Conservation (phyloP, 2,797 vertebrate species). For the Aulostomus chinensis region DNA sequence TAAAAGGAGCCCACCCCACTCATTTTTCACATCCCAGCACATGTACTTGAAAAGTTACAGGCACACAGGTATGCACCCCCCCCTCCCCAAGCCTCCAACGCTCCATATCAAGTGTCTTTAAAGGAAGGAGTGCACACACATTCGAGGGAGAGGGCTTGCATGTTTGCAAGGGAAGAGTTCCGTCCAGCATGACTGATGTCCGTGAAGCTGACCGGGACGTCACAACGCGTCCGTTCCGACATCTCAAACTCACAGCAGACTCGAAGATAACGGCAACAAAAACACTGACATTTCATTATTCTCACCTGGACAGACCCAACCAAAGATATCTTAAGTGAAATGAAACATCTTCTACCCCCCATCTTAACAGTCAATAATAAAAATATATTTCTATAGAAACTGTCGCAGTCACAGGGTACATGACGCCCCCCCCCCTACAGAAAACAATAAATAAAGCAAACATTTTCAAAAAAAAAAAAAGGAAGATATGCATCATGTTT, state of each 20-base stretch:
- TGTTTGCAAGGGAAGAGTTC: slow-evolving; percentile 55
- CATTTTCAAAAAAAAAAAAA: slow-evolving; percentile 65
- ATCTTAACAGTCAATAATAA: slow-evolving; percentile 75
- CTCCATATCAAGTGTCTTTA: slow-evolving; percentile 68
- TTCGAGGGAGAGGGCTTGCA: slow-evolving; percentile 71
- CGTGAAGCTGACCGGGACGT: slow-evolving; percentile 51
- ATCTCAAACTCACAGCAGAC: slow-evolving; percentile 47
- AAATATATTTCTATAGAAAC: slow-evolving; percentile 83
- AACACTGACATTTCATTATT: slow-evolving; percentile 69
- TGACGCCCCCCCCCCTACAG: slow-evolving; percentile 24
- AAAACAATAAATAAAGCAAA: slow-evolving; percentile 80
- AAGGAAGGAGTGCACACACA: slow-evolving; percentile 77
- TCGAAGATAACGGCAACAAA: slow-evolving; percentile 58
- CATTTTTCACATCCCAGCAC: slow-evolving; percentile 53
- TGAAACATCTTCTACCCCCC: slow-evolving; percentile 52
- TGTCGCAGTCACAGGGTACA: slow-evolving; percentile 73
- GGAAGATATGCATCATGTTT: slow-evolving; percentile 77
- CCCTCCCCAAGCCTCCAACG: slow-evolving; percentile 69
- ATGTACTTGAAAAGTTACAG: slow-evolving; percentile 70
- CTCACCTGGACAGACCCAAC: slow-evolving; percentile 55
- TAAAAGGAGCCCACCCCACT: slow-evolving; percentile 59
- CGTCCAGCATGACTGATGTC: slow-evolving; percentile 54
- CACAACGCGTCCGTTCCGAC: slow-evolving; percentile 57
- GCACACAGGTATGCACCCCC: slow-evolving; percentile 74
- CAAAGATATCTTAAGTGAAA: slow-evolving; percentile 63